These are phyloP conservation scores for Paedocypris sp. DNA, from an alignment of 2,113 vertebrate genomes.

Conservation along the genomic window DNA sequence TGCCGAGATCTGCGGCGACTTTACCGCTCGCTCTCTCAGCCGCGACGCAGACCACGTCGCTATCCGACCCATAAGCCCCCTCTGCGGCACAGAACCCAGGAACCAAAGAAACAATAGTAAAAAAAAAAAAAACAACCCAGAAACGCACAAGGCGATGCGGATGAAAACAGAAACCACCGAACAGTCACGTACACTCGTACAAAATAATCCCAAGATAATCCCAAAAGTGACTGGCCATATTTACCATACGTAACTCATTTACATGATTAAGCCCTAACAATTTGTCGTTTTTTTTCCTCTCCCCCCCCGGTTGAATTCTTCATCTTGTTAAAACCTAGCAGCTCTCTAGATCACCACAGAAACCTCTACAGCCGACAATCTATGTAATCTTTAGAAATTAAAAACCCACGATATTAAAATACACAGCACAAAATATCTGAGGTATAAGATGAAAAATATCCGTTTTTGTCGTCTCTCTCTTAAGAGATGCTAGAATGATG, in stretches of 20 bases:
- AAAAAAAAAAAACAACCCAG: slow-evolving; percentile 7
- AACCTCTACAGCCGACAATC: slow-evolving; percentile 87
- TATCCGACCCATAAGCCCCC: slow-evolving; percentile 9
- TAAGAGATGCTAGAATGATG: slow-evolving; percentile 91
- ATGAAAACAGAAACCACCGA: slow-evolving; percentile 67
- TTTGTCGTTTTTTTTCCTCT: slow-evolving; percentile 61
- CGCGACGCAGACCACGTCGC: not conserved
- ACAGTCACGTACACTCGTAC: slow-evolving; percentile 82
- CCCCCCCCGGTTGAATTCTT: slow-evolving; percentile 44
- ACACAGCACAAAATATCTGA: slow-evolving; percentile 99
- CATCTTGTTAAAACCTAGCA: slow-evolving; percentile 66
- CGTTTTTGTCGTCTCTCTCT: slow-evolving; percentile 64
- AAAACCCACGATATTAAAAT: slow-evolving; percentile 99
- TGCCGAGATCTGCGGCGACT: slow-evolving; percentile 40
- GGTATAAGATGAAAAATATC: slow-evolving; percentile 99
- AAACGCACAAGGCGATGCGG: slow-evolving; percentile 45
- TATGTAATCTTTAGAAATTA: slow-evolving; percentile 89
- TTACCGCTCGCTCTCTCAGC: not conserved
- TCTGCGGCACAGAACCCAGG: slow-evolving; percentile 20
- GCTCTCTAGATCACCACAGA: slow-evolving; percentile 85
- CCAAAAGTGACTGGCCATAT: slow-evolving; percentile 71
- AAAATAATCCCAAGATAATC: slow-evolving; percentile 81
- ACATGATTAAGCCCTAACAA: slow-evolving; percentile 82
- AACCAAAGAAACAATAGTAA: slow-evolving; percentile 1
- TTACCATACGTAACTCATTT: slow-evolving; percentile 81